A percentile compares a stretch with the other conserved stretches of the same genome.
Evolutionary conservation across 1,140 invertebrate genomes (phyloP).

Genomic region (Pseudomyrmex cubaensis): DNA sequence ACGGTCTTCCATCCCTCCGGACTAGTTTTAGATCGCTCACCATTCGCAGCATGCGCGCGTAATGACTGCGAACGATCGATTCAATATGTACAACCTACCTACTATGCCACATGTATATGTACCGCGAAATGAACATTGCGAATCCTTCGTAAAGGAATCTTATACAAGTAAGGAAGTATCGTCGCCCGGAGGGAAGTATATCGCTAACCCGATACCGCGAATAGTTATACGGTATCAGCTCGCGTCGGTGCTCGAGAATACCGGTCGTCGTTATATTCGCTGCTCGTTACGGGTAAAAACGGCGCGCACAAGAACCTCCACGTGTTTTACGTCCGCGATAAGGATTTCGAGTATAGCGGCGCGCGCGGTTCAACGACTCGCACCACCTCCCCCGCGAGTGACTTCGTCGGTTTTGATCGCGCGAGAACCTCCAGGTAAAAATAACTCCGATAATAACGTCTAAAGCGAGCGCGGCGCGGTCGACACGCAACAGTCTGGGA

Average conservation of each 20-base stretch:
- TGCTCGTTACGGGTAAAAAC: neutral
- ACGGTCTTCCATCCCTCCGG: conserved; percentile 4
- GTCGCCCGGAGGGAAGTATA: conserved; percentile 29
- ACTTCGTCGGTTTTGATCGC: conserved; percentile 16
- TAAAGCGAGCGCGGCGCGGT: conserved; percentile 10
- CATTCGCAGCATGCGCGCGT: conserved; percentile 57
- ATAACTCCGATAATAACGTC: conserved; percentile 58
- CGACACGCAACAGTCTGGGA: conserved; percentile 32
- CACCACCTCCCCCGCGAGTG: neutral
- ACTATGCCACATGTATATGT: neutral
- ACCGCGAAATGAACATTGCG: conserved; percentile 45
- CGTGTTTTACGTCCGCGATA: conserved; percentile 18
- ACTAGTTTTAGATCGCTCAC: conserved; percentile 17
- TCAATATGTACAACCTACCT: neutral
- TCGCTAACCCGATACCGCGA: conserved; percentile 29
- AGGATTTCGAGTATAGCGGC: conserved; percentile 17
- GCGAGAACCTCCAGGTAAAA: conserved; percentile 35
- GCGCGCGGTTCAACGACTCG: conserved; percentile 41
- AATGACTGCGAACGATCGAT: conserved; percentile 60
- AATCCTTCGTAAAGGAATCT: conserved; percentile 30
- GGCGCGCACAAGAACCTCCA: neutral
- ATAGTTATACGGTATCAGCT: neutral
- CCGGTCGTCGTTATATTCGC: conserved; percentile 31
- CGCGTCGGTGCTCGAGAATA: neutral
- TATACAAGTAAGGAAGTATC: conserved; percentile 10